Conservation (phyloP, 2,113 vertebrate genomes). For the Poecilia latipinna region DNA sequence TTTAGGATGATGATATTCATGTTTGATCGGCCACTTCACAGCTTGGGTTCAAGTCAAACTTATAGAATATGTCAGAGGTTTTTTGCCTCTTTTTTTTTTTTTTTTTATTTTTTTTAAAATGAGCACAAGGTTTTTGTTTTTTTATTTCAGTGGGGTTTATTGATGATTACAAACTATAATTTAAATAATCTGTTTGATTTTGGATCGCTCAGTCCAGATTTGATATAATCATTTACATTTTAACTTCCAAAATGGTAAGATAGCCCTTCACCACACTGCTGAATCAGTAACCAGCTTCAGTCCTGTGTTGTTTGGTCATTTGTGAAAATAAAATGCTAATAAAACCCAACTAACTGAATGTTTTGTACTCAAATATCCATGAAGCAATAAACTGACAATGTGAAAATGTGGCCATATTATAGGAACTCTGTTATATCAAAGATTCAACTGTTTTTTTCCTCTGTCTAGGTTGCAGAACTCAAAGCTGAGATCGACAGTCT, state of each 20-base stretch:
- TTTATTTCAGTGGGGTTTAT: too few species aligned
- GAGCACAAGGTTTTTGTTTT: too few species aligned
- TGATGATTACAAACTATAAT: neutral
- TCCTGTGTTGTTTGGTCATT: neutral
- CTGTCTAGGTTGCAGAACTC: conserved; percentile 79
- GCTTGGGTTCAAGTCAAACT: too few species aligned
- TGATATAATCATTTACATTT: too few species aligned
- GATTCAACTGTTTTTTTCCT: neutral
- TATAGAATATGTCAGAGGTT: too few species aligned
- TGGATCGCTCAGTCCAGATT: too few species aligned
- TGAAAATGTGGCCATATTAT: too few species aligned
- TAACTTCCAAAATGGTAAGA: neutral
- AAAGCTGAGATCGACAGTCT: conserved; percentile 77
- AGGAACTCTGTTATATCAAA: too few species aligned
- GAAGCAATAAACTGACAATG: neutral
- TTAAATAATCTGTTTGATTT: neutral
- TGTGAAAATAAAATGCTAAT: neutral
- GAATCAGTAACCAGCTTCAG: neutral
- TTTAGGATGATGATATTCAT: too few species aligned
- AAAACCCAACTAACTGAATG: neutral
- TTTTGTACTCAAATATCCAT: neutral
- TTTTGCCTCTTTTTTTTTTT: too few species aligned
- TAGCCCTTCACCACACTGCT: neutral
- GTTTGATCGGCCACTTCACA: too few species aligned
- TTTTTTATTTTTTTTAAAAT: too few species aligned